Evolutionary conservation across 2,797 vertebrate genomes (phyloP).

Genomic region (Babyrousa celebensis): DNA sequence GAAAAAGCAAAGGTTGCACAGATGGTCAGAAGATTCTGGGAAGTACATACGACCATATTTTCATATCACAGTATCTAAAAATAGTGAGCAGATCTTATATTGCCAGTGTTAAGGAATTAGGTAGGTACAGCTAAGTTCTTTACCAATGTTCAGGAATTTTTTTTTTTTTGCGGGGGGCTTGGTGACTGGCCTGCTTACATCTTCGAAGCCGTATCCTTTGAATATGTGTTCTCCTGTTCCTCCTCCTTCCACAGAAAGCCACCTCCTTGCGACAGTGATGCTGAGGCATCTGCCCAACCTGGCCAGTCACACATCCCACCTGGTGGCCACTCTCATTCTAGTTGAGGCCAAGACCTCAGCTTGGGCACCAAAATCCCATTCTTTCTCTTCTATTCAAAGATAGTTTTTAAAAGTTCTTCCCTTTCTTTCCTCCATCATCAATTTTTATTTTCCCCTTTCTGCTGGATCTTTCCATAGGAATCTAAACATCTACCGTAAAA

Average conservation of each 20-base stretch:
- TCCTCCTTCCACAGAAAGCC: background rate
- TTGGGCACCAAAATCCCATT: background rate
- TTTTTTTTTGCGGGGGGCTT: rapidly evolving
- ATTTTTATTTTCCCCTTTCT: background rate
- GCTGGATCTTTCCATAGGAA: background rate
- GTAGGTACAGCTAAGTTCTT: background rate
- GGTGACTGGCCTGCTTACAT: background rate
- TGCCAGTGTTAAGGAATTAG: background rate
- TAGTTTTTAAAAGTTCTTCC: background rate
- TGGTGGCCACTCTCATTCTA: background rate
- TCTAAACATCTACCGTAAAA: background rate
- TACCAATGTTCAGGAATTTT: background rate
- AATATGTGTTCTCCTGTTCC: background rate
- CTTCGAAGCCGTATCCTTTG: background rate
- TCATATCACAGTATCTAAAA: background rate
- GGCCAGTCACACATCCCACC: background rate
- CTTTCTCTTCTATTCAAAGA: background rate
- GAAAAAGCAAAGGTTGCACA: constrained; percentile 54
- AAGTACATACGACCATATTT: constrained; percentile 12
- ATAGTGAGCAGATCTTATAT: background rate
- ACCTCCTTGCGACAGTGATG: background rate
- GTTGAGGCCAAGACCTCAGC: background rate
- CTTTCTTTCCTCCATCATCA: background rate
- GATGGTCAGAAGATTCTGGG: constrained; percentile 72
- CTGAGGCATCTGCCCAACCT: too few relatives aligned